Percentiles rank a stretch among this genome's conserved stretches.
Evolutionary conservation across 2,113 vertebrate species (phyloP).

Genomic region (Tautogolabrus adspersus): DNA sequence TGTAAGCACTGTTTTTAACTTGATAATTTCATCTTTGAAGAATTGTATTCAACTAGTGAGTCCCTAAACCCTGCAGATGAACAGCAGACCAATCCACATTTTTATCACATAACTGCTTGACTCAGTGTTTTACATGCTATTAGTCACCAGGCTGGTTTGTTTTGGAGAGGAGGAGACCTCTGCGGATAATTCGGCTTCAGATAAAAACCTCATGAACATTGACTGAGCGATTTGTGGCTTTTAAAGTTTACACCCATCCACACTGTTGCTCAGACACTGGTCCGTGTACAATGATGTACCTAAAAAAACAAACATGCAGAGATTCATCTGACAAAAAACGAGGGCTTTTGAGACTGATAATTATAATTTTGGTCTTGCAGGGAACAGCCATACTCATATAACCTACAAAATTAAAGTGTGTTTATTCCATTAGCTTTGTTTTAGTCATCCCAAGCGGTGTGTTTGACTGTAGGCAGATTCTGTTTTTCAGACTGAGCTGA

Average conservation of each 20-base stretch:
- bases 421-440: constrained; percentile 13
- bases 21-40: neutral
- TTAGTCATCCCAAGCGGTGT: constrained; percentile 34
- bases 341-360: neutral
- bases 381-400: neutral
- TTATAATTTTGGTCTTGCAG: neutral
- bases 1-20: neutral
- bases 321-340: neutral
- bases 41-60: neutral
- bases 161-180: neutral
- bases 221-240: neutral
- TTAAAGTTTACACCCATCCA: neutral
- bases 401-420: constrained; percentile 11
- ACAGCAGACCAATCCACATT: neutral
- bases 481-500: constrained; percentile 47
- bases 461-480: constrained; percentile 52
- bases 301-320: neutral
- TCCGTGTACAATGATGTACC: neutral
- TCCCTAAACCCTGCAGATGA: neutral
- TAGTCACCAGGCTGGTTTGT: neutral
- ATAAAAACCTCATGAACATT: neutral
- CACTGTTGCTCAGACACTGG: neutral
- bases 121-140: neutral
- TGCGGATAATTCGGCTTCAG: neutral
- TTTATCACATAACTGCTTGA: neutral